A percentile compares a stretch with the other conserved stretches of the same genome.
These are phyloP conservation scores for Nyctibius bracteatus DNA, from an alignment of 2,113 vertebrate species.

Conservation along the genomic window DNA sequence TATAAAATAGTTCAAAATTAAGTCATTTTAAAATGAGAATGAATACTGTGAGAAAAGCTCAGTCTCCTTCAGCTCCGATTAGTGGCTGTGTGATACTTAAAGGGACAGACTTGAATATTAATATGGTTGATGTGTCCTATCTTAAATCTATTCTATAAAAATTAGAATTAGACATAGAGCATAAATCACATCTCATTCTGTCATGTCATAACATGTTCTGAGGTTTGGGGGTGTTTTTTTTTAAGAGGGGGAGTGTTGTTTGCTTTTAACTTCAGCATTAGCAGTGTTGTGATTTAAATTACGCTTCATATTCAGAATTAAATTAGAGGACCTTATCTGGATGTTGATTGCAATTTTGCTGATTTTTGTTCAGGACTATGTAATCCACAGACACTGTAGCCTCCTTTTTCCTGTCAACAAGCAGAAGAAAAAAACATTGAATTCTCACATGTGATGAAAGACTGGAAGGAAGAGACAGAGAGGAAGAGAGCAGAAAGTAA, in stretches of 20 bases:
- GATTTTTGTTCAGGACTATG: not conserved
- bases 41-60: conserved; percentile 23
- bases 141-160: not conserved
- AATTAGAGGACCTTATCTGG: not conserved
- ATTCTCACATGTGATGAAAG: not conserved
- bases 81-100: conserved; percentile 5
- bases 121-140: not conserved
- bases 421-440: not conserved
- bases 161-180: not conserved
- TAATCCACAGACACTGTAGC: not conserved
- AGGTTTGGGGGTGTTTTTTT: rapidly evolving
- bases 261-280: not conserved
- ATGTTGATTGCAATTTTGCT: not conserved
- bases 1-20: conserved; percentile 46
- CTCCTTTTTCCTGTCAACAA: not conserved
- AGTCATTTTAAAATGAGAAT: conserved; percentile 46
- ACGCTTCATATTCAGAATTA: not conserved
- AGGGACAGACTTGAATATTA: conserved; percentile 42
- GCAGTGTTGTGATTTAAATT: not conserved
- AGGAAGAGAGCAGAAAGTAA: not conserved
- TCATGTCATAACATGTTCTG: not conserved
- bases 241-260: not conserved
- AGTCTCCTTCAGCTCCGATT: conserved; percentile 47
- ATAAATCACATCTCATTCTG: not conserved
- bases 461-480: not conserved